These are phyloP conservation scores for Enteromius trimaculatus DNA, from an alignment of 2,797 vertebrate genomes.

Conservation along the genomic window DNA sequence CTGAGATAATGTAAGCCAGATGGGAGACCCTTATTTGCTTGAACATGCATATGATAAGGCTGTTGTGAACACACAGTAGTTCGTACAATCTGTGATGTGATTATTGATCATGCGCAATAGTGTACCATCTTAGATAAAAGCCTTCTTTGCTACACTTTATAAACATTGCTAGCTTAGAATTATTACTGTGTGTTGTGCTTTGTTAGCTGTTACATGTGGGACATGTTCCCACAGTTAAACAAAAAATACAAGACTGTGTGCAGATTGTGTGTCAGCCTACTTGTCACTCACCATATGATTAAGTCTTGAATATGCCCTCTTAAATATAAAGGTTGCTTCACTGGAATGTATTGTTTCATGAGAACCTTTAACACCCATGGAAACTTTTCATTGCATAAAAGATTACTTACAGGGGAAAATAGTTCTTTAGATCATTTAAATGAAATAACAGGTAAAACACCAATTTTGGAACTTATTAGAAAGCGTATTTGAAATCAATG, in stretches of 20 bases:
- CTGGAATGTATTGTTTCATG: neutral
- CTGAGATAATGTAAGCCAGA: slow-evolving; percentile 16
- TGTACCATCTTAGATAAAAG: neutral
- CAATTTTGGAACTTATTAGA: neutral
- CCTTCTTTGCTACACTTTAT: neutral
- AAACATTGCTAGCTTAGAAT: neutral
- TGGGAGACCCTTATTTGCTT: neutral
- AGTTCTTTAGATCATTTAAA: neutral
- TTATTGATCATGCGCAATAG: neutral
- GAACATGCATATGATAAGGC: neutral
- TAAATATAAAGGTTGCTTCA: neutral
- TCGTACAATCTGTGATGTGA: neutral
- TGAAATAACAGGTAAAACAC: neutral
- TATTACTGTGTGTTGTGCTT: neutral
- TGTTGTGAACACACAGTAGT: slow-evolving; percentile 7
- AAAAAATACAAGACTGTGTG: neutral
- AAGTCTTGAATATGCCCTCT: neutral
- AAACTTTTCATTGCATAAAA: neutral
- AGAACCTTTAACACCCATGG: neutral
- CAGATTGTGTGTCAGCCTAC: neutral
- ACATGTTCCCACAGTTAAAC: neutral
- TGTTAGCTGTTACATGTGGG: neutral
- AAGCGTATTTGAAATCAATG: neutral
- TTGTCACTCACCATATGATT: neutral
- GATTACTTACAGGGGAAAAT: neutral